Percentiles rank a stretch among this genome's conserved stretches.
Evolutionary conservation across 2,113 vertebrate genomes (phyloP).

Genomic region (Anguilla rostrata): DNA sequence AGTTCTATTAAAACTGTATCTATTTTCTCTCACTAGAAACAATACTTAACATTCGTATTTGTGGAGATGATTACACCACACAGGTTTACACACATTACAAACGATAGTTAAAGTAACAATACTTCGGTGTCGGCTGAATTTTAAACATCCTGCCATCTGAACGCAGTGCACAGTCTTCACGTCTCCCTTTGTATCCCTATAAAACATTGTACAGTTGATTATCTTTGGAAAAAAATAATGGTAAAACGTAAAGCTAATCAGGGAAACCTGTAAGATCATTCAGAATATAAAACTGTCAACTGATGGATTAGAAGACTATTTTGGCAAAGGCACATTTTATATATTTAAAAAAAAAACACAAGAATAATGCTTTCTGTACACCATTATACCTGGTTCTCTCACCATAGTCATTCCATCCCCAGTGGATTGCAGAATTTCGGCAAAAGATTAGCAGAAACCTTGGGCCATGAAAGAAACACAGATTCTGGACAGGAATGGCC

Average conservation of each 20-base stretch:
- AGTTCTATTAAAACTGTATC: conserved; percentile 58
- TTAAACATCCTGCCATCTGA: conserved; percentile 71
- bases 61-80: conserved; percentile 36
- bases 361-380: background rate
- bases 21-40: conserved; percentile 48
- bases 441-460: too few relatives aligned
- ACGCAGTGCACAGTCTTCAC: conserved; percentile 70
- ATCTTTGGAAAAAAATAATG: background rate
- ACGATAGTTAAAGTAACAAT: conserved; percentile 35
- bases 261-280: background rate
- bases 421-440: too few relatives aligned
- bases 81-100: conserved; percentile 45
- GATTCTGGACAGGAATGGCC: background rate
- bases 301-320: background rate
- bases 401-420: too few relatives aligned
- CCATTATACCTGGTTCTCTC: background rate
- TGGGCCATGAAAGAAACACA: too few relatives aligned
- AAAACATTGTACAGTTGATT: background rate
- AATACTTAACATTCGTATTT: conserved; percentile 20
- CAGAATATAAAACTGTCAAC: background rate
- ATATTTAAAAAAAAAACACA: background rate
- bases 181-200: background rate
- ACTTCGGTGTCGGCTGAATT: conserved; percentile 75
- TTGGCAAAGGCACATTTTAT: background rate
- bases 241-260: background rate